These are phyloP conservation scores for Volucella inflata DNA, from an alignment of 2,888 invertebrate species.

Conservation along the genomic window DNA sequence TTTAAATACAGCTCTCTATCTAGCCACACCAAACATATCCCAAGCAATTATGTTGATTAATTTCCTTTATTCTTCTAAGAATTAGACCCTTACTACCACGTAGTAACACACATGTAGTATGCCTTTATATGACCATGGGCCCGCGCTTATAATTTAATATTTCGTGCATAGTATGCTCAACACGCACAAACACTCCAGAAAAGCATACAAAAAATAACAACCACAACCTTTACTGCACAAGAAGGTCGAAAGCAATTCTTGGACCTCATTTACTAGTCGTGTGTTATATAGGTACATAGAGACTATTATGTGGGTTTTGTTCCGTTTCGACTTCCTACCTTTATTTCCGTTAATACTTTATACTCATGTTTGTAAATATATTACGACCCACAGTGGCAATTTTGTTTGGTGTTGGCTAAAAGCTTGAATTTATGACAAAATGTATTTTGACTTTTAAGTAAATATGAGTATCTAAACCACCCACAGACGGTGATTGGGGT, in stretches of 20 bases:
- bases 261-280: slow-evolving; percentile 23
- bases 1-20: slow-evolving; percentile 58
- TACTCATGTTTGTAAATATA: background rate
- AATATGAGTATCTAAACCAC: slow-evolving; percentile 35
- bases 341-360: slow-evolving; percentile 51
- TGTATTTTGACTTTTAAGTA: slow-evolving; percentile 17
- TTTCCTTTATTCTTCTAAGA: slow-evolving; percentile 67
- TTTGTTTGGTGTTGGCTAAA: slow-evolving; percentile 10
- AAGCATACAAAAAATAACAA: slow-evolving; percentile 1
- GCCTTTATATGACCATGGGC: slow-evolving; percentile 25
- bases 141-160: slow-evolving; percentile 51
- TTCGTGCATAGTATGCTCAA: slow-evolving; percentile 66
- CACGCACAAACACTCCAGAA: slow-evolving; percentile 50
- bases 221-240: slow-evolving; percentile 64
- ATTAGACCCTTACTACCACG: slow-evolving; percentile 38
- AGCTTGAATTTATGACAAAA: slow-evolving; percentile 22
- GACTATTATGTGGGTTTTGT: slow-evolving; percentile 59
- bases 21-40: slow-evolving; percentile 40
- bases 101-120: background rate
- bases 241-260: slow-evolving; percentile 65
- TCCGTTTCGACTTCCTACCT: slow-evolving; percentile 70
- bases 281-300: background rate
- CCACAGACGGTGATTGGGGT: slow-evolving; percentile 5
- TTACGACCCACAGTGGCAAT: slow-evolving; percentile 21
- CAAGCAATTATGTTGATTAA: slow-evolving; percentile 70